Evolutionary conservation across 2,888 invertebrate species (phyloP), one percentile per base, ranked within the genome.

Genomic region (Hesperia comma): DNA sequence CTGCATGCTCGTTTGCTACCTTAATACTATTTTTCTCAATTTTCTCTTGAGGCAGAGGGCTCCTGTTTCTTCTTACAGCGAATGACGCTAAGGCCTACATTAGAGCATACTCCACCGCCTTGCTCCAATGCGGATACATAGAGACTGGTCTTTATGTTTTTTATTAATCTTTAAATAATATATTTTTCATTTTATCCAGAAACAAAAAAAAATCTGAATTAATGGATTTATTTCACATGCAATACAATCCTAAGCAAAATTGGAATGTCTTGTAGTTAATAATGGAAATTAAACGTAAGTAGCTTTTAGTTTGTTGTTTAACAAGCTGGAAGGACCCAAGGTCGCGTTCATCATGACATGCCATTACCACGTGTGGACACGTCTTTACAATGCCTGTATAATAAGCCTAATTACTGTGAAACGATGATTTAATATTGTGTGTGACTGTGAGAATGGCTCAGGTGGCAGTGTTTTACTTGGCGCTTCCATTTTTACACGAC

Each of bases 261-360:
- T 46, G 46, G 17, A 49, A 49, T 49, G 19, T 49, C 17, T 49
- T 19, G 19, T 10, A 19, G 19, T 19, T 49, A 49, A 49, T 49
- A 49, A 49, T 49, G 19, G 10, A 49, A 49, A 49, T 49, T 19
- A 49, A 49, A 49, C 12, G 17, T 49, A 49, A 46, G n/a, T 46
- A 15, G 49, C 19, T 19, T 49, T 49, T 49, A 49, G 49, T 17
- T 17, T 19, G 49, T 49, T 17, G 43, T 17, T 46, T 46, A 49
- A 17, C 19, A 10, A 43, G 15, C 10, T 49, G 14, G 43, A 7
- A 19, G 12, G 15, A 19, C 12, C 3, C 49, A 49, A 49, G 49
- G 49, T 5, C 19, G 49, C 19, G 49, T 19, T 49, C 17, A 53
- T 53, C 53, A 32, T 53, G 53, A n/a, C 53, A 32, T n/a, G n/a